Base-by-base conservation (phyloP, 2,113 vertebrate genomes). In the Seriola aureovittata region DNA sequence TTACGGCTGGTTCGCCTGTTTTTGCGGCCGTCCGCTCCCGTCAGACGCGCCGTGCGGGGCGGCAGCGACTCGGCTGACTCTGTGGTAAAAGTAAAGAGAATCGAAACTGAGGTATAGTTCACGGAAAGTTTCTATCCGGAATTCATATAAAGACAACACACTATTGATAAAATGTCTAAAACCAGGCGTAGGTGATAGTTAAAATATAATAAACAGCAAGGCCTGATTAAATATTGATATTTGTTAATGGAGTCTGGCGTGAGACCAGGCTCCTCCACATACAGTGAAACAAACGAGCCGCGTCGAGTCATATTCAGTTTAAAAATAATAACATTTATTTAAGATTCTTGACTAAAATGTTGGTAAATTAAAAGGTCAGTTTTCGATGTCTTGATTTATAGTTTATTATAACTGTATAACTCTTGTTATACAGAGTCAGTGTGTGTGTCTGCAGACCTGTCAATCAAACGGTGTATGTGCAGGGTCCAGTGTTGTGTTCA, bases 191-290 rank as follows among this genome's bases (percentile, higher is more conserved):
- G 34, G 16, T 0, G 3, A 17, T 1, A 3, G 1, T 1, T 3
- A 5, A 5, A 1, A 1, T 13, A 1, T 1, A 25, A 25, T 2
- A 8, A 23, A 13, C 5, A 55, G n/a, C 6, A 1, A 8, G 25
- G 25, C 25, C 25, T 25, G 25, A 25, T 25, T 25, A 64, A 86
- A 71, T 62, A 7, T 7, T 2, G 0, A 0, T 3, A 8, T 50
- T 60, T 71, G 19, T 32, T 5, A 81, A 67, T 4, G 77, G 73
- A 74, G 59, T 46, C 55, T 84, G 83, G 83, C 4, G 7, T 2
- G 13, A 16, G 46, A 48, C 46, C 46, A 48, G 46, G 14, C 10
- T 16, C 11, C 32, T 55, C 42, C 48, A 21, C 17, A 21, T 17
- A 36, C 34, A 36, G 34, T 5, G 34, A 36, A 4, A 36, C 34